These are phyloP conservation scores for Sepioteuthis lessoniana DNA, from an alignment of 2,888 invertebrate genomes.

Conservation along the genomic window DNA sequence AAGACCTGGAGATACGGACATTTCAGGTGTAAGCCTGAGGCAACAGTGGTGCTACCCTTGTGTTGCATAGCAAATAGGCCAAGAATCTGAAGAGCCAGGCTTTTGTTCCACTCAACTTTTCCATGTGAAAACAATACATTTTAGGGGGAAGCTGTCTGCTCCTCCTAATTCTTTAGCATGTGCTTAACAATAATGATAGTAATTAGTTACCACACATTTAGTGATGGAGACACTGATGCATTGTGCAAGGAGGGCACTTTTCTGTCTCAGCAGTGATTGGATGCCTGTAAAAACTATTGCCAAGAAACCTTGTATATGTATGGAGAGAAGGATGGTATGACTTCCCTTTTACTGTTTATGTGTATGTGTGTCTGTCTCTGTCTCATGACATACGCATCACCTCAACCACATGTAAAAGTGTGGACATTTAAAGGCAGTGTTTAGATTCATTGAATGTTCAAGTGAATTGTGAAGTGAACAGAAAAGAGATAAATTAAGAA, in stretches of 20 bases:
- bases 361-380: neutral
- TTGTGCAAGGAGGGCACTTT: conserved; percentile 23
- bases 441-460: conserved; percentile 17
- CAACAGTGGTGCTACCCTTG: neutral
- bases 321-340: neutral
- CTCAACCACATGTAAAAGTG: neutral
- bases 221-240: conserved; percentile 33
- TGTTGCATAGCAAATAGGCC: neutral
- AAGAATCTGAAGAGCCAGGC: neutral
- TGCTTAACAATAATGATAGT: conserved; percentile 23
- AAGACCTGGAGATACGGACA: neutral
- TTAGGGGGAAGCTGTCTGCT: conserved; percentile 18
- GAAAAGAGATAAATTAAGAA: neutral
- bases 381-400: neutral
- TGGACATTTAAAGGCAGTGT: conserved; percentile 33
- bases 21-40: conserved; percentile 33
- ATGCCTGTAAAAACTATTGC: conserved; percentile 4
- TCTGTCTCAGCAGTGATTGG: conserved; percentile 21
- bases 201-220: conserved; percentile 14
- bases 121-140: conserved; percentile 33
- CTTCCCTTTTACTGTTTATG: neutral
- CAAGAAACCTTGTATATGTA: neutral
- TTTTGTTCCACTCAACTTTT: conserved; percentile 7
- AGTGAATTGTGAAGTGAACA: neutral
- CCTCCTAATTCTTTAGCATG: neutral